These are phyloP conservation scores for Coranthus polyacanthus DNA, from an alignment of 2,797 vertebrate species.

Conservation along the genomic window DNA sequence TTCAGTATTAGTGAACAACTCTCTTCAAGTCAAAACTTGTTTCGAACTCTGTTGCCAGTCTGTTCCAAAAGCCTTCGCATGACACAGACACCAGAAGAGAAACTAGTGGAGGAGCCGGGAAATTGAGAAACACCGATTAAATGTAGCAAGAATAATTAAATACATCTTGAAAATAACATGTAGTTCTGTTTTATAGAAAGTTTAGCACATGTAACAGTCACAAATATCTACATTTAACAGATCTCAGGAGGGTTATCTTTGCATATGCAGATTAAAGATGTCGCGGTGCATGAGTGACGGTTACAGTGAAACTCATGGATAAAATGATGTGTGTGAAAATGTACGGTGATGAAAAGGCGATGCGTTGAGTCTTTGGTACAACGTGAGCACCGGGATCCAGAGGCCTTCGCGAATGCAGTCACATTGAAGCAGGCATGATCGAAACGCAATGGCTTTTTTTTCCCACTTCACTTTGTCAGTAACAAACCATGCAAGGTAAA, in stretches of 20 bases:
- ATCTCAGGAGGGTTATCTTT: conserved; percentile 66
- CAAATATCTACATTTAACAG: conserved; percentile 56
- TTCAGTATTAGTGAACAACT: conserved; percentile 15
- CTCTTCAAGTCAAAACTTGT: conserved; percentile 21
- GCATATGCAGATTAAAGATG: conserved; percentile 71
- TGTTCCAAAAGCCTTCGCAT: conserved; percentile 36
- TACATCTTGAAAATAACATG: conserved; percentile 17
- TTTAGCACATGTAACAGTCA: conserved; percentile 68
- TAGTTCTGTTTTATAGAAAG: conserved; percentile 33
- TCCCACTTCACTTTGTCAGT: conserved; percentile 46
- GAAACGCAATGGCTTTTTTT: conserved; percentile 53
- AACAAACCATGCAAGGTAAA: conserved; percentile 63
- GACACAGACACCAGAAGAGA: conserved; percentile 20
- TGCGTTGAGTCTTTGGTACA: conserved; percentile 83
- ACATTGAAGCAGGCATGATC: conserved; percentile 52
- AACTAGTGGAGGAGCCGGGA: conserved; percentile 9
- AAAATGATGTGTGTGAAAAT: conserved; percentile 26
- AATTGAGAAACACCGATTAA: conserved; percentile 18
- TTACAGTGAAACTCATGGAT: conserved; percentile 45
- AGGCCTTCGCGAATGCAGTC: conserved; percentile 51
- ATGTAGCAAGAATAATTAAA: conserved; percentile 24
- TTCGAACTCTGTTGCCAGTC: conserved; percentile 41
- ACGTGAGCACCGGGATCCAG: conserved; percentile 71
- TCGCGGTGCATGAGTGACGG: conserved; percentile 60
- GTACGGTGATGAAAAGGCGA: conserved; percentile 12